Conservation (phyloP, 2,797 vertebrate species). For the Ptychobarbus kaznakovi region DNA sequence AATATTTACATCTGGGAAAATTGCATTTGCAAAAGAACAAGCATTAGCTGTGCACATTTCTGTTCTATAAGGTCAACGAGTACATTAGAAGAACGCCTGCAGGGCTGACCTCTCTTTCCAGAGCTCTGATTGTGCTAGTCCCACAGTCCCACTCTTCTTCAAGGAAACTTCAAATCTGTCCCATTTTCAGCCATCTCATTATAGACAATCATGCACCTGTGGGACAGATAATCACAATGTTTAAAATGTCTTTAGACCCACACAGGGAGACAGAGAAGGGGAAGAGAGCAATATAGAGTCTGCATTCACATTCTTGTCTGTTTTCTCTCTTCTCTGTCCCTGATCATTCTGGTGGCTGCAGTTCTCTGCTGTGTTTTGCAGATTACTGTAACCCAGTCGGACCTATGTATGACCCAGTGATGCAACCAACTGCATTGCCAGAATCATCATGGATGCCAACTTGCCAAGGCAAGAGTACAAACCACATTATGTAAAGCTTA, state of each 20-base stretch:
- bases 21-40: not conserved
- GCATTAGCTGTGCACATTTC: not conserved
- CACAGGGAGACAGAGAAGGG: not conserved
- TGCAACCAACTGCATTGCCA: conserved; percentile 15
- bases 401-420: conserved; percentile 52
- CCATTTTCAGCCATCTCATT: conserved; percentile 84
- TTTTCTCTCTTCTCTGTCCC: conserved; percentile 13
- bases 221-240: conserved; percentile 14
- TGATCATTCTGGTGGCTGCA: not conserved
- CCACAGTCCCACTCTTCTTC: conserved; percentile 78
- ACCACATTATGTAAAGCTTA: conserved; percentile 4
- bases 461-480: not conserved
- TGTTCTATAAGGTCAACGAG: conserved; percentile 1
- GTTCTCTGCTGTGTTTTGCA: conserved; percentile 55
- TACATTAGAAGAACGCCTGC: conserved; percentile 2
- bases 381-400: conserved; percentile 63
- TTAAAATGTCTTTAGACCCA: conserved; percentile 25
- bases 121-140: conserved; percentile 81
- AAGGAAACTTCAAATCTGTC: conserved; percentile 76
- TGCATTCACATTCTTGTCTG: not conserved
- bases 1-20: not conserved
- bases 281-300: not conserved
- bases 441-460: not conserved
- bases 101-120: conserved; percentile 71
- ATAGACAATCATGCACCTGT: conserved; percentile 20